Evolutionary conservation across 2,888 invertebrate genomes (phyloP), one percentile per base, ranked within the genome.

Genomic region (Pyrochroa serraticornis): DNA sequence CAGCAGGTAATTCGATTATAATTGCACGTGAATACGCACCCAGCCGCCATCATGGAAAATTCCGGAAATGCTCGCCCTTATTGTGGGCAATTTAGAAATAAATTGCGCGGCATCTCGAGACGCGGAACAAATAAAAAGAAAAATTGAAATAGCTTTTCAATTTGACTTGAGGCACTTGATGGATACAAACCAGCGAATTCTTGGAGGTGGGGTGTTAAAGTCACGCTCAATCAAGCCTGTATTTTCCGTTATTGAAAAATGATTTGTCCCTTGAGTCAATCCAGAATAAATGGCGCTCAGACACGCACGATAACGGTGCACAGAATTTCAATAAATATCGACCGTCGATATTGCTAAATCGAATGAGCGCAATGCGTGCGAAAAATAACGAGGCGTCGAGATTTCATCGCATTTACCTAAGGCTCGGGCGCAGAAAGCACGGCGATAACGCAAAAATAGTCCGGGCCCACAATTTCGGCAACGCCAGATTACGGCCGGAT

Each of bases 191-290:
- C 48, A 33, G 36, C 45, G 54, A 54, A 59, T 59, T 55, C 59
- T 50, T 46, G 49, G 6, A 30, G 47, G 49, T 31, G 54, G 42
- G 49, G 56, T 62, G 64, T 64, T 54, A 61, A 61, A 61, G 67
- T 64, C 63, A 60, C 64, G 67, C 63, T 66, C 68, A 71, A 71
- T 71, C 70, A 68, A 68, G 62, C 67, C 57, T 64, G 57, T 67
- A 68, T 68, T 68, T 68, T 65, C 61, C 64, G 67, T 69, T 69
- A 71, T 71, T 71, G 71, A 71, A 70, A 71, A 71, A 71, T 71
- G 70, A 71, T 71, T 71, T 71, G 69, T 71, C 69, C 67, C 65
- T 54, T 42, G 67, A 70, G 70, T 69, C 70, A 69, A 69, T 69
- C 65, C 66, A 54, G 65, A 66, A 68, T 66, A 68, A 71, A 71